Evolutionary conservation across 2,888 invertebrate species (phyloP), one percentile per base, ranked within the genome.

Genomic region (Apodemia zela): DNA sequence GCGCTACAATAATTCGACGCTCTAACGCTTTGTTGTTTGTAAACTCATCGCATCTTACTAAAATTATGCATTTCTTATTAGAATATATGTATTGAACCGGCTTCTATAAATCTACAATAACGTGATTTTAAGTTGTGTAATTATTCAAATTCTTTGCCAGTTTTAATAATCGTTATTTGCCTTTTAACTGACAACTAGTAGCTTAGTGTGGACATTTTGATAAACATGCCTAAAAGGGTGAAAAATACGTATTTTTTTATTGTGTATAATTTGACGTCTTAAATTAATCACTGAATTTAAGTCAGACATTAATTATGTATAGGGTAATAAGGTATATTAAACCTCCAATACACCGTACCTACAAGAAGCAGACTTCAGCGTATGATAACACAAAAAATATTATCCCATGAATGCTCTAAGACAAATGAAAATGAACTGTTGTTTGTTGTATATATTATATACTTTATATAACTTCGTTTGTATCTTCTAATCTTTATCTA

Each of bases 391-490:
- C n/a, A 47, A 47, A 47, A 47, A 17, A 42, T 42, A 42, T 7
- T 5, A 47, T 38, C 45, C n/a, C 7, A 8, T 25, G 25, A 57
- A 57, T 57, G 54, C 29, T 57, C 54, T 57, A 29, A 57, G 54
- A 57, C 54, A 18, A 15, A 21, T 54, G 54, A n/a, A 29, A 29
- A 15, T 7, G 29, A 57, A 29, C 54, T 29, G 29, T 29, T 57
- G 29, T 29, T 29, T 57, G 54, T 57, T 54, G 29, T 57, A 57
- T 57, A 57, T 57, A 57, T 57, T 57, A 57, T 57, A 57, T 57
- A 57, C 15, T n/a, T 29, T 57, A 29, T 13, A 57, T 57, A 57
- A 57, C 25, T 57, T 57, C 25, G 15, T 57, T 21, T 21, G 54
- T 54, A 29, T n/a, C 54, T 57, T 29, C 29, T 15, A 15, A 57